Conservation (phyloP, 2,888 invertebrate species). For the Cactoblastis cactorum region DNA sequence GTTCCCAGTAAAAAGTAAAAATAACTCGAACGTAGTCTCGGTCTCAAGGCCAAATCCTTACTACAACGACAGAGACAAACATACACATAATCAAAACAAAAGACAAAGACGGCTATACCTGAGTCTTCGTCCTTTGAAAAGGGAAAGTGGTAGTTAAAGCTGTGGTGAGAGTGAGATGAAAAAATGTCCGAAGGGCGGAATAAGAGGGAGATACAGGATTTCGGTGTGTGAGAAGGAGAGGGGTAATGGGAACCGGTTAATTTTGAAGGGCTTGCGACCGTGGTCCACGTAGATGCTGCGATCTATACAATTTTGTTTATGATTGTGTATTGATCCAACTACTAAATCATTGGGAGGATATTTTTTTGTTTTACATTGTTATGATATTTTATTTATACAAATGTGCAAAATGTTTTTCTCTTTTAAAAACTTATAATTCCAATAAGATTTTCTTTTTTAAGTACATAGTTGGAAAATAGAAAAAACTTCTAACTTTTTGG, state of each 20-base stretch:
- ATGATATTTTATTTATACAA: not conserved
- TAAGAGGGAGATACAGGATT: conserved; percentile 36
- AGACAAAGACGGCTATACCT: conserved; percentile 35
- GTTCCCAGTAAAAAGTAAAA: conserved; percentile 76
- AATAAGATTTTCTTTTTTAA: too few species aligned
- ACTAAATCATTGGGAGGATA: conserved; percentile 34
- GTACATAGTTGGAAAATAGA: too few species aligned
- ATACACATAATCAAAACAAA: conserved; percentile 21
- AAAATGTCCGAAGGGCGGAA: conserved; percentile 66
- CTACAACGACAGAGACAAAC: conserved; percentile 43
- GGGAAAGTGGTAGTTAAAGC: conserved; percentile 74
- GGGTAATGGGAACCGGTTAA: conserved; percentile 66
- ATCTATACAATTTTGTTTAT: conserved; percentile 55
- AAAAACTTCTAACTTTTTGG: too few species aligned
- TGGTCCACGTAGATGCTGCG: conserved; percentile 60
- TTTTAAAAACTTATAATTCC: too few species aligned
- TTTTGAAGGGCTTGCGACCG: conserved; percentile 71
- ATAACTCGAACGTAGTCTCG: conserved; percentile 67
- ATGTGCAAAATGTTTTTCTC: too few species aligned
- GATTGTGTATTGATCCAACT: conserved; percentile 59
- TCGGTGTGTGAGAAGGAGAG: conserved; percentile 33
- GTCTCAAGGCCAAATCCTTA: conserved; percentile 76
- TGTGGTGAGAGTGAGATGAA: conserved; percentile 75
- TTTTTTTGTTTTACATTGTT: not conserved
- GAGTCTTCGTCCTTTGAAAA: conserved; percentile 78